Base-by-base conservation (phyloP, 2,113 vertebrate species). In the Notechis scutatus region DNA sequence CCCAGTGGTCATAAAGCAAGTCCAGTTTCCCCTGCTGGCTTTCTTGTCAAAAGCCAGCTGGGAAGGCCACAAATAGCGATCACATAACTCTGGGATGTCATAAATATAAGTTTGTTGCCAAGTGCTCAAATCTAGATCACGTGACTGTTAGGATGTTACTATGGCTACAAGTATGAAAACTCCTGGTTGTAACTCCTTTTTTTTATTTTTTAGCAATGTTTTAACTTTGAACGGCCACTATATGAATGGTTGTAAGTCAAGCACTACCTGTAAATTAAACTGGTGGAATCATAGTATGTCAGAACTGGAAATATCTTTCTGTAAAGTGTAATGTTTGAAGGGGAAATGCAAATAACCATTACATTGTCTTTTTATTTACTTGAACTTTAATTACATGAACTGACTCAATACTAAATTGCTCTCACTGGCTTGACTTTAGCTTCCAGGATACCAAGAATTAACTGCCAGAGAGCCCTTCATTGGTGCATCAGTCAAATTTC, bases 401-500 rank as follows among this genome's bases (percentile, higher is more conserved):
- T 50, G 29, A 23, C 18, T 3, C 2, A 87, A 12, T 52, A 87
- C 29, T 90, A 34, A 90, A 61, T 54, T 9, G 39, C 15, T 61
- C 4, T 29, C n/a, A 26, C 87, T 54, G n/a, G 14, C 64, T 57
- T 87, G 88, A 54, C 61, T 93, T 90, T 47, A 93, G 92, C 23
- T 87, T 45, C n/a, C 42, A 29, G 81, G 1, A 55, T 89, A 87
- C 85, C 87, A 92, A 34, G 85, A 74, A n/a, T 0, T 52, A 64
- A 1, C 47, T 21, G 9, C 0, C 34, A 47, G 26, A 14, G 4
- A 20, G 2, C 55, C 21, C 15, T 2, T 24, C 2, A 0, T 57
- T 8, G 24, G 10, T 50, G 0, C 1, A 0, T 9, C 18, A 24
- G 0, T 92, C 14, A 85, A 9, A 59, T 0, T 52, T 2, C 14